phyloP scores from a whole-genome alignment of 2,888 invertebrate genomes.

The Lepidochrysops patricia region DNA sequence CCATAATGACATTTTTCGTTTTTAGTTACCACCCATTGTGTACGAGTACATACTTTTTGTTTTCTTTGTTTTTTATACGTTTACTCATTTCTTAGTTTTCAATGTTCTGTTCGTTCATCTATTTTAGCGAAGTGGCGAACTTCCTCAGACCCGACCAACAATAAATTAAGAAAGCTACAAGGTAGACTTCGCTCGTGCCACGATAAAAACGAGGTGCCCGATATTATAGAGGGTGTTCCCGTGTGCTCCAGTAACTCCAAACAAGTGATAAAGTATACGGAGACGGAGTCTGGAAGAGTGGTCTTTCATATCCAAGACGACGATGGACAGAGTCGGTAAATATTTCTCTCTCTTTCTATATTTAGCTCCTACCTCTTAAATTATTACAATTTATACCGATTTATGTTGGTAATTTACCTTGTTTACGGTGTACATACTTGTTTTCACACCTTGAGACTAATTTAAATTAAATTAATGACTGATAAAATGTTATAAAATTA shows the following conservation, averaged over 20 bases:
- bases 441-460: background rate
- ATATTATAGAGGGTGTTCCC: conserved; percentile 69
- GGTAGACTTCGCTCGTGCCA: conserved; percentile 54
- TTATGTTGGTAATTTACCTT: background rate
- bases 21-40: background rate
- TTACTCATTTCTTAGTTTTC: background rate
- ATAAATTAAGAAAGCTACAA: conserved; percentile 52
- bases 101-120: background rate
- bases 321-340: conserved; percentile 48
- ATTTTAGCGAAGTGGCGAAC: conserved; percentile 53
- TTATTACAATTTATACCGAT: background rate
- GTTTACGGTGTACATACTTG: background rate
- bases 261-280: conserved; percentile 41
- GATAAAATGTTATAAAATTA: background rate
- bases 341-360: conserved; percentile 7
- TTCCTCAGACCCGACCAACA: conserved; percentile 52
- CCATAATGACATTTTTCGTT: background rate
- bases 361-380: background rate
- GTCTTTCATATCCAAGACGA: conserved; percentile 58
- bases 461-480: background rate
- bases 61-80: background rate
- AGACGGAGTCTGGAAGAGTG: conserved; percentile 42
- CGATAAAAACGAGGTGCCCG: conserved; percentile 67
- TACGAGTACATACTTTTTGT: background rate
- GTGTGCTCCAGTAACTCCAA: conserved; percentile 58